Evolutionary conservation across 1,140 invertebrate species (phyloP).

Genomic region (Agraylea sexmaculata): DNA sequence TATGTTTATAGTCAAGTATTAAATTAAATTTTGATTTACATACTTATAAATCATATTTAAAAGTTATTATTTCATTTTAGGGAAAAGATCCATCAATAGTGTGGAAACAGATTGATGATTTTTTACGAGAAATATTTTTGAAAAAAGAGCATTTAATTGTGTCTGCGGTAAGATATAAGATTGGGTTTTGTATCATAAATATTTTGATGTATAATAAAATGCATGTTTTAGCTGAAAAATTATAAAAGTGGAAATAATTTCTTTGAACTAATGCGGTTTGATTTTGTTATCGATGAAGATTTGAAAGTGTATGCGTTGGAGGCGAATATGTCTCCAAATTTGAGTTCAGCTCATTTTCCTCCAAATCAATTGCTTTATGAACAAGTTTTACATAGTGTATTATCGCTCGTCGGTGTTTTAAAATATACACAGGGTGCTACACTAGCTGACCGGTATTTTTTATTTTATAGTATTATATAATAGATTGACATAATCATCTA

Average conservation of each 20-base stretch:
- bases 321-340: constrained; percentile 96
- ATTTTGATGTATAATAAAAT: constrained; percentile 8
- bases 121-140: constrained; percentile 61
- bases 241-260: constrained; percentile 60
- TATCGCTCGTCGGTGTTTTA: constrained; percentile 69
- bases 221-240: constrained; percentile 27
- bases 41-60: constrained; percentile 4
- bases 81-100: constrained; percentile 60
- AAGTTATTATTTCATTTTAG: constrained; percentile 24
- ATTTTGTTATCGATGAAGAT: constrained; percentile 83
- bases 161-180: constrained; percentile 35
- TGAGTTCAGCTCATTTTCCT: constrained; percentile 85
- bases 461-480: constrained; percentile 9
- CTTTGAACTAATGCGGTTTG: constrained; percentile 90
- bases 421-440: constrained; percentile 34
- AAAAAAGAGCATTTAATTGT: constrained; percentile 62
- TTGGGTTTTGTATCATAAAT: constrained; percentile 8
- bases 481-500: constrained; percentile 2
- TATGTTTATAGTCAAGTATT: constrained; percentile 50
- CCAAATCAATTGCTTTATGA: constrained; percentile 83
- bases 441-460: constrained; percentile 30
- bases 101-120: constrained; percentile 72
- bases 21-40: constrained; percentile 6
- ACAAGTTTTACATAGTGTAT: constrained; percentile 80
- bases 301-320: constrained; percentile 85